phyloP scores from a whole-genome alignment of 2,888 invertebrate genomes.

The Leistus spinibarbis region DNA sequence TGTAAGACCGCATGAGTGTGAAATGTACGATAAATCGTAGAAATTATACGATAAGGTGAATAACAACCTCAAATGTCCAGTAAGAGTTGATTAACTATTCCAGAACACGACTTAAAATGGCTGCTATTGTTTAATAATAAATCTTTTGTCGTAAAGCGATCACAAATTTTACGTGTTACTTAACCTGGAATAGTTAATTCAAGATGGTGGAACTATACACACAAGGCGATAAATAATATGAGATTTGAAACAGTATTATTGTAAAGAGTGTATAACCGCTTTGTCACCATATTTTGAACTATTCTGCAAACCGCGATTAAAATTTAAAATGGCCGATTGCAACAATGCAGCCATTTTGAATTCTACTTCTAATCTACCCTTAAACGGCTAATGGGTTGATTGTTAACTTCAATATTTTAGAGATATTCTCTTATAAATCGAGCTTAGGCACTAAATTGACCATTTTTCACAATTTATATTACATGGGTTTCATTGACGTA shows the following conservation, averaged over 20 bases:
- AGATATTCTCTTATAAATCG: background rate
- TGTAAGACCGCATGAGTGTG: constrained; percentile 18
- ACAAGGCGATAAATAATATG: background rate
- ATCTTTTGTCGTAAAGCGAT: too few species aligned
- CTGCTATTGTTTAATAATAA: too few species aligned
- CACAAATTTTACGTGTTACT: background rate
- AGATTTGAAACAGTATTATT: background rate
- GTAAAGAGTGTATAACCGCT: background rate
- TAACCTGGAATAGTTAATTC: background rate
- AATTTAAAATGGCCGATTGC: background rate
- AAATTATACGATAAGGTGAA: background rate
- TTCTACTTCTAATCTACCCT: too few species aligned
- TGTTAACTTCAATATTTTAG: too few species aligned
- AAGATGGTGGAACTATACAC: background rate
- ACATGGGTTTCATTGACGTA: background rate
- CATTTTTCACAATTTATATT: background rate
- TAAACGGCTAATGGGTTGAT: too few species aligned
- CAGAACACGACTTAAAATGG: background rate
- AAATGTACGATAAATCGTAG: constrained; percentile 5
- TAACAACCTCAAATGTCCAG: too few species aligned
- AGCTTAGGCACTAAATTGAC: background rate
- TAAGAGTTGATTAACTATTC: too few species aligned
- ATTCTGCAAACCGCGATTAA: too few species aligned
- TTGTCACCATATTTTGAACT: background rate
- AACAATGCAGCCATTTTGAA: too few species aligned